These are phyloP conservation scores for Sporophila hypoxantha DNA, from an alignment of 2,113 vertebrate species.

Conservation along the genomic window DNA sequence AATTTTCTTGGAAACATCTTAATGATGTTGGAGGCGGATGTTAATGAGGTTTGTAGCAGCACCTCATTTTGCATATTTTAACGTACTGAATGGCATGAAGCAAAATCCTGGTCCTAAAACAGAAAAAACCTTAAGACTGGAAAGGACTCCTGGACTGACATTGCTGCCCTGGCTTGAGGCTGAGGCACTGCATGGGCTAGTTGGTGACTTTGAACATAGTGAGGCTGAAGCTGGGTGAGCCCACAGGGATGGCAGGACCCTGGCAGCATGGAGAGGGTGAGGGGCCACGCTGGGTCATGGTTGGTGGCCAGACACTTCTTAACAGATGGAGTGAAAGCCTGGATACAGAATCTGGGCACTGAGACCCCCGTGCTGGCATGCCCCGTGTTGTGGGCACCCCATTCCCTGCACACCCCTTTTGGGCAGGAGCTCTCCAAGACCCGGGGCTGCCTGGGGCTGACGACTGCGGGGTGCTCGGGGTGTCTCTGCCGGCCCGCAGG, in stretches of 20 bases:
- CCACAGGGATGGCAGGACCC: accelerated
- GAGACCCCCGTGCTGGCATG: accelerated
- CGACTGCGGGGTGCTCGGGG: not conserved
- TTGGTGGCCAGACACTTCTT: not conserved
- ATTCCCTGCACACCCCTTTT: too few relatives aligned
- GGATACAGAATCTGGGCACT: not conserved
- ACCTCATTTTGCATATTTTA: slow-evolving; percentile 74
- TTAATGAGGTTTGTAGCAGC: slow-evolving; percentile 82
- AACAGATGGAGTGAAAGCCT: not conserved
- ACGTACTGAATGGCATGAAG: slow-evolving; percentile 58
- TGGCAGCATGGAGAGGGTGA: accelerated
- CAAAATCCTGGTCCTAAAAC: slow-evolving; percentile 43
- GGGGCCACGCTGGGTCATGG: accelerated
- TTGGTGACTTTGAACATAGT: not conserved
- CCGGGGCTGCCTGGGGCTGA: not conserved
- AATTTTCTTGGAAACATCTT: slow-evolving; percentile 95
- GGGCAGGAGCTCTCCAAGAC: not conserved
- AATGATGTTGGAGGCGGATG: slow-evolving; percentile 88
- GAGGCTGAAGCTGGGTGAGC: not conserved
- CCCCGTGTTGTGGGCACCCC: accelerated
- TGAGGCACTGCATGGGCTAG: not conserved
- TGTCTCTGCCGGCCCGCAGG: accelerated
- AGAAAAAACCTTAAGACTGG: not conserved
- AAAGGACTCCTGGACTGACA: not conserved
- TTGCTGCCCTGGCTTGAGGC: not conserved